Percentiles rank a stretch among this genome's conserved stretches.
These are phyloP conservation scores for Caiman crocodilus DNA, from an alignment of 2,797 vertebrate genomes.

Conservation along the genomic window DNA sequence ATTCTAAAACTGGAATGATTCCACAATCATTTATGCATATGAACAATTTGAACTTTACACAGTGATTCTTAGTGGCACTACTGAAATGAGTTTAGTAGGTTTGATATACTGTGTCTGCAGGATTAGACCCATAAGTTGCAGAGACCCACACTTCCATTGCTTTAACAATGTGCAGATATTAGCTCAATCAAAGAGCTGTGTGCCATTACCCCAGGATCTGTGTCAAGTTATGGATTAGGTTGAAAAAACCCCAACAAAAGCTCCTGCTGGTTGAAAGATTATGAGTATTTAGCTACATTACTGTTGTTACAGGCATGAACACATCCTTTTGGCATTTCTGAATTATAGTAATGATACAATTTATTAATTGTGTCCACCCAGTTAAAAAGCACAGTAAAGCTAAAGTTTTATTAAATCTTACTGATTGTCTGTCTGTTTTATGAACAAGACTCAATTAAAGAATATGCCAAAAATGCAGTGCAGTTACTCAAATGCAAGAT, in stretches of 20 bases:
- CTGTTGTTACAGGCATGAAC: conserved; percentile 73
- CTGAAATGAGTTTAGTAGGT: background rate
- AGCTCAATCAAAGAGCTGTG: conserved; percentile 80
- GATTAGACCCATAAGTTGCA: background rate
- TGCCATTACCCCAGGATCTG: conserved; percentile 76
- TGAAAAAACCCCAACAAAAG: conserved; percentile 72
- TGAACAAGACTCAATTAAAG: background rate
- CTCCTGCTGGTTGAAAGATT: conserved; percentile 78
- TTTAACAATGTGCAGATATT: conserved; percentile 67
- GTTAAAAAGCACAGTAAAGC: conserved; percentile 64
- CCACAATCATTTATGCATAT: background rate
- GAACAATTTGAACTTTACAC: background rate
- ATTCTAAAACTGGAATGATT: background rate
- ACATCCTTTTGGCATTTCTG: conserved; percentile 66
- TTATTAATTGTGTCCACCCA: conserved; percentile 77
- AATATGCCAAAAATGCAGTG: background rate
- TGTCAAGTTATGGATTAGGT: conserved; percentile 82
- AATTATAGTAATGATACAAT: conserved; percentile 70
- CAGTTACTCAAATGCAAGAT: conserved; percentile 22
- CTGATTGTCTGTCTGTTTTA: conserved; percentile 53
- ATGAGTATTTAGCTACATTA: conserved; percentile 78
- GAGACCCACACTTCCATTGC: conserved; percentile 45
- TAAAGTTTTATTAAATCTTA: conserved; percentile 65
- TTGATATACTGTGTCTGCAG: background rate
- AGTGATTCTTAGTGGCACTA: background rate